These are phyloP conservation scores for Phoxinus dragarum DNA, from an alignment of 2,797 vertebrate species.

Conservation along the genomic window DNA sequence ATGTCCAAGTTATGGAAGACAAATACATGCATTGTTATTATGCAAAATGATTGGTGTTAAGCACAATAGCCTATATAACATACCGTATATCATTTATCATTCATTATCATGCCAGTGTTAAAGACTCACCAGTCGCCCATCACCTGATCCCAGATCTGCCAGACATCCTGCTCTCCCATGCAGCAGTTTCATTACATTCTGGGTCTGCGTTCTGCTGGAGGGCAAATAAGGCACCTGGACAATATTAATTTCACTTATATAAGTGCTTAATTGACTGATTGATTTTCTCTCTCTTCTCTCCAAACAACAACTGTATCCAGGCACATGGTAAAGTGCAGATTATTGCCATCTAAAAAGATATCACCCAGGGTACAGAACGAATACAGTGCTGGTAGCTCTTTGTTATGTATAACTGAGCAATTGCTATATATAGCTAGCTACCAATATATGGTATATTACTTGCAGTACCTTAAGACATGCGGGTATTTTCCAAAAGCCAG, in stretches of 20 bases:
- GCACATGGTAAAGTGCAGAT: not conserved
- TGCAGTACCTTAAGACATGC: constrained; percentile 73
- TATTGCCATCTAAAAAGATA: not conserved
- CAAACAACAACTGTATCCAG: constrained; percentile 4
- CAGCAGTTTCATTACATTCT: constrained; percentile 76
- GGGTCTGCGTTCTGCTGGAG: constrained; percentile 74
- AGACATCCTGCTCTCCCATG: constrained; percentile 73
- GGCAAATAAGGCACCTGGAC: constrained; percentile 80
- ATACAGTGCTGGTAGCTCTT: not conserved
- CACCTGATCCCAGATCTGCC: constrained; percentile 81
- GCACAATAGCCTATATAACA: not conserved
- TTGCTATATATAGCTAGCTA: not conserved
- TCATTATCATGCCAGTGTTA: not conserved
- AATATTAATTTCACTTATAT: constrained; percentile 47
- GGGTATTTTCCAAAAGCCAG: constrained; percentile 77
- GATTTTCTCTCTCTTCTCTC: not conserved
- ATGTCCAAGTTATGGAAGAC: not conserved
- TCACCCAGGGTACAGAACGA: not conserved
- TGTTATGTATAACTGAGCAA: not conserved
- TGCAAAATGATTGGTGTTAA: not conserved
- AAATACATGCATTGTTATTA: not conserved
- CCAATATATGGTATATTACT: constrained; percentile 8
- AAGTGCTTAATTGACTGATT: not conserved
- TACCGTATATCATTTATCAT: not conserved
- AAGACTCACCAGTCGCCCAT: constrained; percentile 77